Evolutionary conservation across 2,888 invertebrate genomes (phyloP).

Genomic region (Clivina fossor): DNA sequence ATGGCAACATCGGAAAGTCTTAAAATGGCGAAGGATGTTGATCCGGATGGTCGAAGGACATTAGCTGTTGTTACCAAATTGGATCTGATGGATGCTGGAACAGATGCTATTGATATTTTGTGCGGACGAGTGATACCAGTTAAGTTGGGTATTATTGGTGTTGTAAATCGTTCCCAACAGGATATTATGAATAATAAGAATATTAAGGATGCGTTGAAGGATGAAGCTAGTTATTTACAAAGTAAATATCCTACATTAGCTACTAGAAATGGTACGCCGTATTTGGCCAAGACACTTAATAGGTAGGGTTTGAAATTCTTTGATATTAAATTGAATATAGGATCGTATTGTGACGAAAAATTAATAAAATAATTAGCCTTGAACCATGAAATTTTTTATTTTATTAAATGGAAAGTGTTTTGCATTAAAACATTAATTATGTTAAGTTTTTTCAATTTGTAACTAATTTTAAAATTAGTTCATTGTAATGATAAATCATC

Average conservation of each 20-base stretch:
- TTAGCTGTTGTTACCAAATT: slow-evolving; percentile 98
- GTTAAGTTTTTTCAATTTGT: too few relatives aligned
- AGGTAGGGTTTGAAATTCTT: too few relatives aligned
- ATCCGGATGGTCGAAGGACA: slow-evolving; percentile 94
- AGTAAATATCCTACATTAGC: slow-evolving; percentile 97
- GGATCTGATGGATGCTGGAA: slow-evolving; percentile 99
- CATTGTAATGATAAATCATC: too few relatives aligned
- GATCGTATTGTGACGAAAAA: too few relatives aligned
- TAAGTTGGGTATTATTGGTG: slow-evolving; percentile 97
- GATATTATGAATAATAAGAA: slow-evolving; percentile 91
- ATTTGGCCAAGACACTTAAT: slow-evolving; percentile 95
- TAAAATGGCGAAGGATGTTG: slow-evolving; percentile 93
- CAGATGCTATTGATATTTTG: slow-evolving; percentile 98
- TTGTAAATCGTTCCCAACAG: slow-evolving; percentile 97
- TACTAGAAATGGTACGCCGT: slow-evolving; percentile 93
- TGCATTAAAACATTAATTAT: too few relatives aligned
- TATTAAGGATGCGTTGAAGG: slow-evolving; percentile 86
- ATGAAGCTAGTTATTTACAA: slow-evolving; percentile 93
- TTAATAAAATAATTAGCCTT: too few relatives aligned
- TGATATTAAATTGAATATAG: too few relatives aligned
- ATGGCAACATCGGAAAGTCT: slow-evolving; percentile 99
- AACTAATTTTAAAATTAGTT: too few relatives aligned
- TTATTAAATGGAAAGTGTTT: too few relatives aligned
- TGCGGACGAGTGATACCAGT: slow-evolving; percentile 98
- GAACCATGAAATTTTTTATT: too few relatives aligned